Evolutionary conservation across 2,797 vertebrate species (phyloP), one percentile per base, ranked within the genome.

Genomic region (Chloroceryle amazona): DNA sequence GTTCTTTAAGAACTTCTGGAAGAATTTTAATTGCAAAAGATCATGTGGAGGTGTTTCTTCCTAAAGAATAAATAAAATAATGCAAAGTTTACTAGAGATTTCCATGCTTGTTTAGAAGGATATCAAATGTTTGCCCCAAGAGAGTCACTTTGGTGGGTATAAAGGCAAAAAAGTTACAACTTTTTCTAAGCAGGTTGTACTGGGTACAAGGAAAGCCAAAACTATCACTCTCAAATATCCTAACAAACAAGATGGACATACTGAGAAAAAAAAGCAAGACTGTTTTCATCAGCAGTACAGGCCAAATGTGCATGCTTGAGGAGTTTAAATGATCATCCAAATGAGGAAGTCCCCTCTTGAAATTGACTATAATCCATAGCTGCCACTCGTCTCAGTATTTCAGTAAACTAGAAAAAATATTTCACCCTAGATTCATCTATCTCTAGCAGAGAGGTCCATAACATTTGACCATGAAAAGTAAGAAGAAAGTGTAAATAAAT

Each of bases 1-100:
- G 88, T 84, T 96, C 67, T 33, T 51, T 46, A 90, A 76, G 73
- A 93, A 82, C 76, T 87, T 62, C 79, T 86, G 37, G 78, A 97
- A 96, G 83, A 97, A 97, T 95, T 94, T 97, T 96, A 98, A 98
- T 97, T 97, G 92, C 79, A 93, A 96, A 82, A 94, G 83, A 90
- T 96, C 93, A 79, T 63, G 75, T 76, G 74, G 83, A 96, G 61
- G 95, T 76, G 73, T 81, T 88, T 97, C 78, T 97, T 87, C 78
- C 63, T 70, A 84, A 29, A 95, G 78, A 96, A 94, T 85, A 87
- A 85, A 89, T 55, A 67, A 82, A 93, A 91, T 73, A 94, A 91
- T 89, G 61, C 79, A 51, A 55, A 51, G 33, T 62, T 62, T 93
- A 37, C 70, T 63, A 66, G 82, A 29, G 39, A 94, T 94, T 90